These are phyloP conservation scores for Cryptosula pallasiana DNA, from an alignment of 2,888 invertebrate genomes.

Conservation along the genomic window DNA sequence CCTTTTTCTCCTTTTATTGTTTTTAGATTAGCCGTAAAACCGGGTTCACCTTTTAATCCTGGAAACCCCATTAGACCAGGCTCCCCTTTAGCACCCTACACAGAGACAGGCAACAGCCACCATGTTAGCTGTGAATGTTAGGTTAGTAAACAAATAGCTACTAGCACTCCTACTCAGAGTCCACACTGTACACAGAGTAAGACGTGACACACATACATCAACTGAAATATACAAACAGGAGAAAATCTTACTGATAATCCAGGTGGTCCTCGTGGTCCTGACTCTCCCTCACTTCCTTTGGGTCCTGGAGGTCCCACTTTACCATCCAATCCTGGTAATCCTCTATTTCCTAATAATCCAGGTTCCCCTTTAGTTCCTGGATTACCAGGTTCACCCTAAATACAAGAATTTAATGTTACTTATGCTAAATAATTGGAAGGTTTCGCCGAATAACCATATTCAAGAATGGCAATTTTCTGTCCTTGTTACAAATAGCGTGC, in stretches of 20 bases:
- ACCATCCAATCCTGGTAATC: conserved; percentile 7
- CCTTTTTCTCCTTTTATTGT: conserved; percentile 4
- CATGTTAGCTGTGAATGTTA: too few species aligned
- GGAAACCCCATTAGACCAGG: conserved; percentile 11
- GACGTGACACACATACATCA: too few species aligned
- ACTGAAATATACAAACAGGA: neutral
- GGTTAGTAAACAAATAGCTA: too few species aligned
- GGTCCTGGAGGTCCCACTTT: neutral
- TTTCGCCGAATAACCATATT: too few species aligned
- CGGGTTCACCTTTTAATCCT: conserved; percentile 20
- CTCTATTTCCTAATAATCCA: neutral
- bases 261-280: neutral
- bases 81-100: conserved; percentile 2
- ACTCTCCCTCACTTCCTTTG: neutral
- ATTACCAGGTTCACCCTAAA: conserved; percentile 4
- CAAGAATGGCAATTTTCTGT: too few species aligned
- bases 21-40: neutral
- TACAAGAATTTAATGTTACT: too few species aligned
- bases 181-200: too few species aligned
- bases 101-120: neutral
- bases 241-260: neutral
- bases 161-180: too few species aligned
- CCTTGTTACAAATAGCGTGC: too few species aligned
- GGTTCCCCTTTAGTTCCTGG: neutral
- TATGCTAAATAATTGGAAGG: neutral